Evolutionary conservation across 1,140 invertebrate species (phyloP).

Genomic region (Bombyx mori): DNA sequence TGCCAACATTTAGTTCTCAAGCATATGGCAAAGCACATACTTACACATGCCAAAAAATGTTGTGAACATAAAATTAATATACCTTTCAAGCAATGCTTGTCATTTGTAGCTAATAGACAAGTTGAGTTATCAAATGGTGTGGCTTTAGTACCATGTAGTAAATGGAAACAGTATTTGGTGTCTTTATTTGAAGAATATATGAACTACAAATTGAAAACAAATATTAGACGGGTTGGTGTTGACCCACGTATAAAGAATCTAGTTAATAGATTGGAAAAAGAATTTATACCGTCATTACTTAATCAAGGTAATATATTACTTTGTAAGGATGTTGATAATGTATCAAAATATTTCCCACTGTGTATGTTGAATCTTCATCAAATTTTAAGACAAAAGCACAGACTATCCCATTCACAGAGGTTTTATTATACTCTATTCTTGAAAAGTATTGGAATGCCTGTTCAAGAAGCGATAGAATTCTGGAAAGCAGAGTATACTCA

Average conservation of each 20-base stretch:
- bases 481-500: slow-evolving; percentile 79
- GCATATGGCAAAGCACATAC: slow-evolving; percentile 42
- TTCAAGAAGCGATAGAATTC: slow-evolving; percentile 76
- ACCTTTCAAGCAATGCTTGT: slow-evolving; percentile 67
- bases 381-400: slow-evolving; percentile 75
- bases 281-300: slow-evolving; percentile 17
- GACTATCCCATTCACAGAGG: slow-evolving; percentile 81
- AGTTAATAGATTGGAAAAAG: slow-evolving; percentile 43
- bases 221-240: slow-evolving; percentile 30
- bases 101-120: slow-evolving; percentile 65
- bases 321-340: slow-evolving; percentile 65
- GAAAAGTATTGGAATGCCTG: slow-evolving; percentile 78
- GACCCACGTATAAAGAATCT: slow-evolving; percentile 66
- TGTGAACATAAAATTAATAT: slow-evolving; percentile 46
- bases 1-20: slow-evolving; percentile 46
- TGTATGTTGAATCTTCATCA: slow-evolving; percentile 83
- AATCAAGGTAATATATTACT: slow-evolving; percentile 34
- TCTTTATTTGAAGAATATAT: slow-evolving; percentile 69
- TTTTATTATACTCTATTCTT: slow-evolving; percentile 79
- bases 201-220: slow-evolving; percentile 43
- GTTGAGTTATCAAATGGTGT: slow-evolving; percentile 68
- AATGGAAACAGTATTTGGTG: slow-evolving; percentile 70
- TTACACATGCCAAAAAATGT: slow-evolving; percentile 34
- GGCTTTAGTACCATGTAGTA: slow-evolving; percentile 69
- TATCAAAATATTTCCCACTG: slow-evolving; percentile 77